Percentiles rank a stretch among this genome's conserved stretches.
Conservation (phyloP, 1,140 invertebrate genomes). For the Venturia canescens region DNA sequence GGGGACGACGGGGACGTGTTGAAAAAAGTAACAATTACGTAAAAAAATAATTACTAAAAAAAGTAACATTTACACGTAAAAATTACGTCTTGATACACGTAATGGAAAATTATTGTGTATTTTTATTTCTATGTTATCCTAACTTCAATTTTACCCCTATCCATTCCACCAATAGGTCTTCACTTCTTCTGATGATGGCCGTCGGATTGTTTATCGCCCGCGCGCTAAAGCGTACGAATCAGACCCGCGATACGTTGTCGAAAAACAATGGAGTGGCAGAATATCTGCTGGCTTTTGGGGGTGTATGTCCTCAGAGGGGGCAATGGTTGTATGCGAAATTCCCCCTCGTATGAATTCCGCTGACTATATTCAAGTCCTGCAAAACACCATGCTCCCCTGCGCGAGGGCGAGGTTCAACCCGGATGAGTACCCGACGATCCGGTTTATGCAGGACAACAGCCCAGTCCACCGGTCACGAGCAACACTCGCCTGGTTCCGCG, state of each 20-base stretch:
- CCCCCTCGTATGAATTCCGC: slow-evolving; percentile 43
- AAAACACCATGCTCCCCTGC: neutral
- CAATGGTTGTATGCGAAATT: slow-evolving; percentile 45
- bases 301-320: slow-evolving; percentile 49
- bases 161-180: slow-evolving; percentile 8
- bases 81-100: neutral
- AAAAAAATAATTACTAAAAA: no score
- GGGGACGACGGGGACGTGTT: no score
- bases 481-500: slow-evolving; percentile 3
- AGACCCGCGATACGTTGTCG: neutral
- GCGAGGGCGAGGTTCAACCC: slow-evolving; percentile 13
- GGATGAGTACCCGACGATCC: slow-evolving; percentile 8
- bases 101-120: no score
- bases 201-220: neutral
- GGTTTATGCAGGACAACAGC: slow-evolving; percentile 49
- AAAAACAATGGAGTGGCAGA: slow-evolving; percentile 35
- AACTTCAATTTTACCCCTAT: neutral
- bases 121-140: no score
- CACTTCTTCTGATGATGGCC: slow-evolving; percentile 4
- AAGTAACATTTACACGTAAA: no score
- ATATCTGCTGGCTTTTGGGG: slow-evolving; percentile 48
- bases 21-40: no score
- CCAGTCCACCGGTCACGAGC: slow-evolving; percentile 32
- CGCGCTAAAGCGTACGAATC: neutral
- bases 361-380: neutral